Percentiles rank a stretch among this genome's conserved stretches.
phyloP scores from a whole-genome alignment of 1,140 invertebrate species.

The Drosophila kepulauana region DNA sequence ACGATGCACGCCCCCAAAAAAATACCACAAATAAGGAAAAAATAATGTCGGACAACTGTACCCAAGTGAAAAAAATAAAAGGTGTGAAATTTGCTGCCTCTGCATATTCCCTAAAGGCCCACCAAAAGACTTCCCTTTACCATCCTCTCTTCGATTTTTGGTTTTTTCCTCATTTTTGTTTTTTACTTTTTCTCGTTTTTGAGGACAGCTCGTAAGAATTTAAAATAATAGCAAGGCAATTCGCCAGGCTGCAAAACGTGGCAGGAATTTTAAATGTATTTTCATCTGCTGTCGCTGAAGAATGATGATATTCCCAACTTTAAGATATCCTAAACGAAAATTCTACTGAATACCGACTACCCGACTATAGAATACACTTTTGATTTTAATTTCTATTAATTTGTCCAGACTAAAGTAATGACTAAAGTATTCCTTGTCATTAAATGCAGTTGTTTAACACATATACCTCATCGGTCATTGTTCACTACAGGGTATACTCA shows the following conservation, averaged over 20 bases:
- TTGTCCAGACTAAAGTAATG: too few relatives aligned
- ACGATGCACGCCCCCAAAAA: slow-evolving; percentile 56
- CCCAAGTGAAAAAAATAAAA: slow-evolving; percentile 23
- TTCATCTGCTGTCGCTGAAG: slow-evolving; percentile 20
- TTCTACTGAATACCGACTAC: background rate
- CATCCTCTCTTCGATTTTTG: slow-evolving; percentile 12
- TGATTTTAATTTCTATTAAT: too few relatives aligned
- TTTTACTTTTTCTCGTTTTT: slow-evolving; percentile 15
- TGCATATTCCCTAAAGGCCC: slow-evolving; percentile 66
- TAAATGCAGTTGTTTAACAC: background rate
- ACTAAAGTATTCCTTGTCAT: background rate
- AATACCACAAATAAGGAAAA: background rate
- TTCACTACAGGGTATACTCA: slow-evolving; percentile 13
- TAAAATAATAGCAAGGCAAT: slow-evolving; percentile 74
- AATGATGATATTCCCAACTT: background rate
- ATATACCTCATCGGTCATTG: background rate
- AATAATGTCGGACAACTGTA: slow-evolving; percentile 50
- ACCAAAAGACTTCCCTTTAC: slow-evolving; percentile 14
- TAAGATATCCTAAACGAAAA: background rate
- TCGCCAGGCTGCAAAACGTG: slow-evolving; percentile 67
- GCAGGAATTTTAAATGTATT: slow-evolving; percentile 75
- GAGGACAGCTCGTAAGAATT: slow-evolving; percentile 52
- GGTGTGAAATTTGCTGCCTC: slow-evolving; percentile 73
- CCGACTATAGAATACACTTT: too few relatives aligned
- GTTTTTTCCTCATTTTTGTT: slow-evolving; percentile 1